Percentiles rank a stretch among this genome's conserved stretches.
Conservation (phyloP, 2,113 vertebrate species). For the Macaca fascicularis region DNA sequence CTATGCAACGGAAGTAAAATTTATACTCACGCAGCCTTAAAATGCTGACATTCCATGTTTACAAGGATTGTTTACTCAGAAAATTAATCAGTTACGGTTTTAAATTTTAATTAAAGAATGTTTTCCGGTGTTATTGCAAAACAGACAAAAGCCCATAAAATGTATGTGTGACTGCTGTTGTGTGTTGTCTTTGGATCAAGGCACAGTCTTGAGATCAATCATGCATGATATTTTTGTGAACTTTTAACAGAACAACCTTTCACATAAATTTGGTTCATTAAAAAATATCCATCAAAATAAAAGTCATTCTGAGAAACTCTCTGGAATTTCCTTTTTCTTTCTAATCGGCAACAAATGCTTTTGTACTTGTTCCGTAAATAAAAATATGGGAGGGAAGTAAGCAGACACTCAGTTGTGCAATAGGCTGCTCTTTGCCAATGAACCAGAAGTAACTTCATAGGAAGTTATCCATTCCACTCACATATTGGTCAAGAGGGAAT, state of each 20-base stretch:
- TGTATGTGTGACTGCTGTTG: constrained; percentile 84
- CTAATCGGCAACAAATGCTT: constrained; percentile 75
- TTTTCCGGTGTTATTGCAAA: constrained; percentile 88
- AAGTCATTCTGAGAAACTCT: constrained; percentile 80
- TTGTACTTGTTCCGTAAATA: constrained; percentile 59
- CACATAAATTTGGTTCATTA: constrained; percentile 82
- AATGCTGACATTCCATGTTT: constrained; percentile 87
- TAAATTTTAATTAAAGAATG: constrained; percentile 91
- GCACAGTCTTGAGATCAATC: constrained; percentile 83
- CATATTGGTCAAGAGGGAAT: constrained; percentile 46
- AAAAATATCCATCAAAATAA: constrained; percentile 83
- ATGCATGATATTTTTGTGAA: constrained; percentile 85
- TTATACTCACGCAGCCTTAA: constrained; percentile 81
- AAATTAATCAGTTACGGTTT: constrained; percentile 91
- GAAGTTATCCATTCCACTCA: constrained; percentile 22
- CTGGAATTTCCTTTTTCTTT: constrained; percentile 80
- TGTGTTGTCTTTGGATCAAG: constrained; percentile 86
- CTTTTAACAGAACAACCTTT: constrained; percentile 82
- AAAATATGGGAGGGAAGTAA: constrained; percentile 5
- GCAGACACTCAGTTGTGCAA: background rate
- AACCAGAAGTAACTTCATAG: constrained; percentile 42
- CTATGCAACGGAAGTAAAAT: constrained; percentile 76
- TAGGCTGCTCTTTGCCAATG: background rate
- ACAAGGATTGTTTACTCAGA: constrained; percentile 87
- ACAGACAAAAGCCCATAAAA: constrained; percentile 89